Evolutionary conservation across 1,140 invertebrate genomes (phyloP).

Genomic region (Drepana arcuata): DNA sequence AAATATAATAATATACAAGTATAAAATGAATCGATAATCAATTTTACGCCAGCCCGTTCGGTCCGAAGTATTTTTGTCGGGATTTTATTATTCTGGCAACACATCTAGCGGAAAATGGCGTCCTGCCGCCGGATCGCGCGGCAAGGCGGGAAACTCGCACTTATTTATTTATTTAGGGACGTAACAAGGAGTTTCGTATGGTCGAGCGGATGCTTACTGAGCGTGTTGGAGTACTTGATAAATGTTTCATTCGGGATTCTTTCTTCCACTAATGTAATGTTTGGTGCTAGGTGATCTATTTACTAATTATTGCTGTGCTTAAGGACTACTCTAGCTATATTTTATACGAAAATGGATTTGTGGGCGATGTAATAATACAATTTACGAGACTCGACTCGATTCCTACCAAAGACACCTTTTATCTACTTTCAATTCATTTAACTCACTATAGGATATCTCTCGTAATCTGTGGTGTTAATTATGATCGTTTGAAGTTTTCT

Average conservation of each 20-base stretch:
- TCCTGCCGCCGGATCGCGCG: constrained; percentile 17
- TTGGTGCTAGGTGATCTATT: too few species aligned
- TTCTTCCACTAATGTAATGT: background rate
- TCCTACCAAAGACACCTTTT: too few species aligned
- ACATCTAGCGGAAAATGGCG: constrained; percentile 53
- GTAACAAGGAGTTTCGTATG: constrained; percentile 13
- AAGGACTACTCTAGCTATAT: too few species aligned
- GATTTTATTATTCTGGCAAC: constrained; percentile 50
- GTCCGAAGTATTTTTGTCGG: constrained; percentile 40
- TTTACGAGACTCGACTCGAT: too few species aligned
- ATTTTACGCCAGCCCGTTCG: constrained; percentile 60
- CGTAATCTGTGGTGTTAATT: constrained; percentile 6
- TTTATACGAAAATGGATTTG: background rate
- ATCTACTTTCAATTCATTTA: too few species aligned
- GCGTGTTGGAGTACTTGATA: background rate
- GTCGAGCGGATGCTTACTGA: constrained; percentile 7
- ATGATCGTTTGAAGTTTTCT: constrained; percentile 8
- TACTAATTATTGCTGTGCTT: too few species aligned
- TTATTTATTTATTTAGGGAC: constrained; percentile 22
- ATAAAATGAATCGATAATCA: constrained; percentile 65
- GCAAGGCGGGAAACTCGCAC: constrained; percentile 23
- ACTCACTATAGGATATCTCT: too few species aligned
- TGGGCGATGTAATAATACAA: too few species aligned
- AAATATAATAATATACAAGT: constrained; percentile 27
- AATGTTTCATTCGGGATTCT: background rate